Evolutionary conservation across 1,140 invertebrate species (phyloP), one percentile per base, ranked within the genome.

Genomic region (Listronotus oregonensis): DNA sequence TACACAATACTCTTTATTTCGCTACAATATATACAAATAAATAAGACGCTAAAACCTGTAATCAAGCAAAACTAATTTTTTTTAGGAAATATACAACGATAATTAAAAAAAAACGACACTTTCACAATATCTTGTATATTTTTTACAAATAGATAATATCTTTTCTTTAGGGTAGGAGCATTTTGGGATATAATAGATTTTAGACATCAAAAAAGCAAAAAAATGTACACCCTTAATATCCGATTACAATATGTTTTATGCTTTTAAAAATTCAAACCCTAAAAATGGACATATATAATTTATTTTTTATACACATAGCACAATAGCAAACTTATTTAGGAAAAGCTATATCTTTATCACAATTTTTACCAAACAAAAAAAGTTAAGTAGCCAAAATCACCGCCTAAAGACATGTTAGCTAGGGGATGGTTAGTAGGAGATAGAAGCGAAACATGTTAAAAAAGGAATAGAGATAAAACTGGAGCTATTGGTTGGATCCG

Each of bases 21-120:
- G 21, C 47, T 54, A 62, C 64, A 66, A 68, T 71, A 71, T 71
- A 66, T 71, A 71, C 67, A 69, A 50, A 71, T 69, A 69, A 68
- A 69, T 62, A 66, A 54, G 51, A 31, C 34, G 18, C 40, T 15
- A 52, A 51, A 64, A 27, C 31, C 50, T 49, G 17, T 31, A 46
- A 44, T 49, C 10, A 52, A 34, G 8, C 31, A 39, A 40, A 17
- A 27, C 14, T 11, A 47, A 56, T 54, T 61, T 7, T 54, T 56
- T 60, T 56, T 31, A 57, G 31, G 46, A 64, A 68, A 64, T 64
- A 40, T 69, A 69, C 63, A 62, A 63, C 17, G 51, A 61, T 42
- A 37, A 37, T 37, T 37, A 37, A 54, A 49, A n/a, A 37, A 54
- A 69, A 69, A 65, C 62, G 63, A 58, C 63, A 57, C 61, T 58